These are phyloP conservation scores for Heliconius charithonia DNA, from an alignment of 2,888 invertebrate species.

Conservation along the genomic window DNA sequence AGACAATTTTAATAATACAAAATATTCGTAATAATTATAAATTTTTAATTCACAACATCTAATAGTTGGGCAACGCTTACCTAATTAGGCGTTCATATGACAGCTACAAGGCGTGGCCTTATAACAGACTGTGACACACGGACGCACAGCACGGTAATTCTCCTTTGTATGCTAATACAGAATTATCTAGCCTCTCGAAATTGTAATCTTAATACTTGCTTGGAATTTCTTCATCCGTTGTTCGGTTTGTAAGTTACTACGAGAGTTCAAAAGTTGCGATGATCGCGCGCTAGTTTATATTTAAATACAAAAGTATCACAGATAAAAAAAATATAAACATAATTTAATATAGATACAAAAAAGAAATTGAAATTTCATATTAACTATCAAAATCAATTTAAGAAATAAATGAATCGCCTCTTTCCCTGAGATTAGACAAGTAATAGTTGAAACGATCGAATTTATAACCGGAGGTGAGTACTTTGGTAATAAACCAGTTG, in stretches of 20 bases:
- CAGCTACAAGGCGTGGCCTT: conserved; percentile 81
- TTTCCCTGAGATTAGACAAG: conserved; percentile 25
- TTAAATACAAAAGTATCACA: neutral
- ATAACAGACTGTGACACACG: conserved; percentile 75
- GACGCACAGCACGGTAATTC: conserved; percentile 78
- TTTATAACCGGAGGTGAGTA: conserved; percentile 35
- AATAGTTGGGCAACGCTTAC: conserved; percentile 67
- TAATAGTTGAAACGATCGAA: conserved; percentile 23
- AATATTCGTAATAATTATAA: conserved; percentile 21
- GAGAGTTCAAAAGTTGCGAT: conserved; percentile 29
- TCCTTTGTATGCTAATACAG: conserved; percentile 83
- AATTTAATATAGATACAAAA: neutral
- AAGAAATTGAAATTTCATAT: neutral
- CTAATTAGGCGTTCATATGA: conserved; percentile 81
- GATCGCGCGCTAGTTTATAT: conserved; percentile 16
- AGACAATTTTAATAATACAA: neutral
- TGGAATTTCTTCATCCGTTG: conserved; percentile 82
- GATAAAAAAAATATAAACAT: neutral
- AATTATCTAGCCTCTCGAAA: conserved; percentile 83
- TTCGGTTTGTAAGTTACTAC: conserved; percentile 57
- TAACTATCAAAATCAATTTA: conserved; percentile 14
- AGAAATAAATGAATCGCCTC: conserved; percentile 11
- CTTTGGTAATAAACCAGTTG: conserved; percentile 36
- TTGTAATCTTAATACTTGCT: conserved; percentile 81
- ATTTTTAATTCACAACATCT: conserved; percentile 38